Conservation (phyloP, 2,113 vertebrate genomes). For the Pygoscelis antarcticus region DNA sequence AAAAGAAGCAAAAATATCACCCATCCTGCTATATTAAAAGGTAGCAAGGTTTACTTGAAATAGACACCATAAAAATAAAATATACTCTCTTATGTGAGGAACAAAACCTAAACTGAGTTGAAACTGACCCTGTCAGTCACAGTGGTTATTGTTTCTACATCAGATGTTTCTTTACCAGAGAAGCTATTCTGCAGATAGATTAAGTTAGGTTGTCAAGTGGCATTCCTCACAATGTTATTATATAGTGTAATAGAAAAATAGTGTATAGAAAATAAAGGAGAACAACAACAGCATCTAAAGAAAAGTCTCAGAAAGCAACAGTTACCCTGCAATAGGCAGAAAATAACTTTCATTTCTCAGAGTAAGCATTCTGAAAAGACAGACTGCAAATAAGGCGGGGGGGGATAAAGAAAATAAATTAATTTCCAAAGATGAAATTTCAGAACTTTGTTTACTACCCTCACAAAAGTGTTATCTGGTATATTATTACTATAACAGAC, state of each 20-base stretch:
- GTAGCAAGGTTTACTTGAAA: not conserved
- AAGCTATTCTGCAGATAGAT: not conserved
- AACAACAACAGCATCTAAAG: not conserved
- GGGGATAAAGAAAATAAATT: not conserved
- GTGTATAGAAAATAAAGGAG: not conserved
- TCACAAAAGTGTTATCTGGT: not conserved
- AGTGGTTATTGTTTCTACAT: not conserved
- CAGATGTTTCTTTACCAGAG: not conserved
- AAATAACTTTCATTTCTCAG: not conserved
- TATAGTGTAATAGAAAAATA: not conserved
- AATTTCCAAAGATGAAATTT: not conserved
- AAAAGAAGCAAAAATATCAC: not conserved
- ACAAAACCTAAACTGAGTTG: not conserved
- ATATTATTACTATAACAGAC: not conserved
- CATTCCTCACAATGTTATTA: not conserved
- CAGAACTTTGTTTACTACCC: not conserved
- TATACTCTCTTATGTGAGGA: not conserved
- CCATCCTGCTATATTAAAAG: not conserved
- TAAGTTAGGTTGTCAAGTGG: not conserved
- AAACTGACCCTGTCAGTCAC: not conserved
- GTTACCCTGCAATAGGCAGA: not conserved
- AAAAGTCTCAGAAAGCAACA: not conserved
- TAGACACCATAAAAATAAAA: not conserved
- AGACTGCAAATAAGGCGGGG: fast-evolving
- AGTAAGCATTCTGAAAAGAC: not conserved